Percentiles rank a stretch among this genome's conserved stretches.
phyloP scores from a whole-genome alignment of 2,113 vertebrate genomes.

The Collichthys lucidus region DNA sequence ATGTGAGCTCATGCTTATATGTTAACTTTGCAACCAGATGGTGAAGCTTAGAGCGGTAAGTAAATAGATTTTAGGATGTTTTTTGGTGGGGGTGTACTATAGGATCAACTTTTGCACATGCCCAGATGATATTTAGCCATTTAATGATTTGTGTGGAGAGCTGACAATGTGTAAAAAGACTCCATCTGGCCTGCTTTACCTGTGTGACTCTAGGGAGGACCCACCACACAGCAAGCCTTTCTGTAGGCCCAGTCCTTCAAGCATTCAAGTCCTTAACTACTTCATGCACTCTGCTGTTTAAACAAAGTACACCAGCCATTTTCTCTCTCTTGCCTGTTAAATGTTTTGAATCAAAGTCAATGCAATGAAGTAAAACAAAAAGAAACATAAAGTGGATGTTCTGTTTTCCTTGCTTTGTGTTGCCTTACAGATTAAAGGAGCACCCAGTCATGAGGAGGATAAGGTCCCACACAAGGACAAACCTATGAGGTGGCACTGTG shows the following conservation, averaged over 20 bases:
- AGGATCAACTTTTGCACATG: slow-evolving; percentile 25
- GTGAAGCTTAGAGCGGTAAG: slow-evolving; percentile 54
- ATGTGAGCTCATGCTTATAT: slow-evolving; percentile 62
- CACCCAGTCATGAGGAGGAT: slow-evolving; percentile 63
- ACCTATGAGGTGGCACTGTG: slow-evolving; percentile 80
- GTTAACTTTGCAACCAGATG: slow-evolving; percentile 74
- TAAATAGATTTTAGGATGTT: slow-evolving; percentile 27
- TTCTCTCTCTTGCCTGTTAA: neutral
- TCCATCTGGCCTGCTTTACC: slow-evolving; percentile 59
- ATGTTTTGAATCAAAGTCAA: slow-evolving; percentile 15
- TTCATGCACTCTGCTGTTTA: neutral
- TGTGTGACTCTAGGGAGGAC: slow-evolving; percentile 44
- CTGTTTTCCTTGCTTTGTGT: slow-evolving; percentile 58
- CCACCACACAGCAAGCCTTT: slow-evolving; percentile 40
- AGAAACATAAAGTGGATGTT: slow-evolving; percentile 30
- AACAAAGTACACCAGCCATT: neutral
- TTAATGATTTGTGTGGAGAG: slow-evolving; percentile 29
- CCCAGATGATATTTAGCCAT: slow-evolving; percentile 21
- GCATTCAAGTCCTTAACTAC: slow-evolving; percentile 9
- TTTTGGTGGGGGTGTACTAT: slow-evolving; percentile 3
- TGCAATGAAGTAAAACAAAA: neutral
- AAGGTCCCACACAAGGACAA: slow-evolving; percentile 72
- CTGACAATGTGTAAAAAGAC: slow-evolving; percentile 50
- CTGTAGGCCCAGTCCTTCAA: slow-evolving; percentile 46
- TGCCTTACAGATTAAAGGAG: slow-evolving; percentile 72